Conservation (phyloP, 2,888 invertebrate species). For the Parasteatoda lunata region DNA sequence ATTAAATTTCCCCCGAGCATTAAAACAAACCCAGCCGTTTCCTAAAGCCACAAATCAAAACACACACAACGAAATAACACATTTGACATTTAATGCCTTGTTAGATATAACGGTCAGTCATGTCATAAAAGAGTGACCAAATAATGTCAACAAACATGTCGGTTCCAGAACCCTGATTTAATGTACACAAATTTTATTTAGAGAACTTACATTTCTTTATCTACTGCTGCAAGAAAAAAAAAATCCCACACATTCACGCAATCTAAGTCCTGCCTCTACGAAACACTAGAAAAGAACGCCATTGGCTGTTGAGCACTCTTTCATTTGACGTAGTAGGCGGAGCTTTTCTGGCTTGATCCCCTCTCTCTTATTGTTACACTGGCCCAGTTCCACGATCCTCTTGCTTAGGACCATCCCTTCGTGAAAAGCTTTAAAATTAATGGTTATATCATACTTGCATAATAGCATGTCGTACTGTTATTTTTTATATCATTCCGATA, state of each 20-base stretch:
- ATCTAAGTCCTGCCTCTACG: neutral
- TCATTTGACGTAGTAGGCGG: conserved; percentile 54
- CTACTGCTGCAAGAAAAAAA: no score
- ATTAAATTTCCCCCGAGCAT: no score
- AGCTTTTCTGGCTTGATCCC: conserved; percentile 17
- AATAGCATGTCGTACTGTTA: neutral
- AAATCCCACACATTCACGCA: neutral
- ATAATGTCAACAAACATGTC: neutral
- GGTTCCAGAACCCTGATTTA: neutral
- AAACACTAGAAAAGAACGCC: neutral
- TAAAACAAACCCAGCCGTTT: no score
- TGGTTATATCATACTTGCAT: neutral
- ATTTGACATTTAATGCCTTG: conserved; percentile 2
- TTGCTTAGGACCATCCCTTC: conserved; percentile 6
- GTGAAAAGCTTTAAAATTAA: neutral
- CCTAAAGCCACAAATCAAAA: no score
- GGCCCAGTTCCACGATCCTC: neutral
- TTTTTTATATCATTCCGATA: no score
- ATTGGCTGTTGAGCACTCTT: conserved; percentile 50
- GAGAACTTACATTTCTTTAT: no score
- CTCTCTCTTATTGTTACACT: conserved; percentile 13
- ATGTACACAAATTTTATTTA: neutral
- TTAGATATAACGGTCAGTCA: conserved; percentile 2
- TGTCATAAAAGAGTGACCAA: neutral
- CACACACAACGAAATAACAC: neutral